A percentile compares a stretch with the other conserved stretches of the same genome.
phyloP scores from a whole-genome alignment of 2,113 vertebrate species.

The Monarcha castaneiventris region DNA sequence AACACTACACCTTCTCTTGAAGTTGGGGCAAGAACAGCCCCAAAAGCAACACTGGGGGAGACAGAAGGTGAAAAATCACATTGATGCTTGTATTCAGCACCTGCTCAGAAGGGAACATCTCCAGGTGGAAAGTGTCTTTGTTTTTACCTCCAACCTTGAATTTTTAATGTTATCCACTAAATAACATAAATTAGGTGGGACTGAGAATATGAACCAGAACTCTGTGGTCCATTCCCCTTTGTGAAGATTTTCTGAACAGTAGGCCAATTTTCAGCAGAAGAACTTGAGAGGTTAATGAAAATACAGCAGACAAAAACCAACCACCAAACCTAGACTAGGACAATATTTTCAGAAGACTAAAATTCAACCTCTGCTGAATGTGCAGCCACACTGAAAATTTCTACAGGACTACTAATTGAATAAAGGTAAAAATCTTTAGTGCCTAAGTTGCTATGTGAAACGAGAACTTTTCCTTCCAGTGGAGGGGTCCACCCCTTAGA shows the following conservation, averaged over 20 bases:
- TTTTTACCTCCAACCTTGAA: neutral
- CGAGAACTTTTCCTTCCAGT: neutral
- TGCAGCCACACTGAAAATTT: neutral
- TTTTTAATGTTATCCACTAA: neutral
- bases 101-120: neutral
- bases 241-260: neutral
- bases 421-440: neutral
- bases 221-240: neutral
- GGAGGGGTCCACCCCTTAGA: neutral
- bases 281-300: neutral
- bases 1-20: neutral
- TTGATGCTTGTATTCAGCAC: neutral
- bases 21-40: neutral
- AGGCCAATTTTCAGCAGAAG: neutral
- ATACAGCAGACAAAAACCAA: neutral
- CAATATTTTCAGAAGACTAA: neutral
- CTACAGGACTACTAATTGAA: neutral
- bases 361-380: neutral
- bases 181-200: neutral
- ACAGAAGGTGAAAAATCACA: neutral
- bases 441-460: neutral
- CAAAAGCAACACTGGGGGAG: neutral
- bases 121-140: neutral
- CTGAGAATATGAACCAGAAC: neutral
- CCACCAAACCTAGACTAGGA: neutral